Base-by-base conservation (phyloP, 2,113 vertebrate genomes). In the Zapus hudsonius region DNA sequence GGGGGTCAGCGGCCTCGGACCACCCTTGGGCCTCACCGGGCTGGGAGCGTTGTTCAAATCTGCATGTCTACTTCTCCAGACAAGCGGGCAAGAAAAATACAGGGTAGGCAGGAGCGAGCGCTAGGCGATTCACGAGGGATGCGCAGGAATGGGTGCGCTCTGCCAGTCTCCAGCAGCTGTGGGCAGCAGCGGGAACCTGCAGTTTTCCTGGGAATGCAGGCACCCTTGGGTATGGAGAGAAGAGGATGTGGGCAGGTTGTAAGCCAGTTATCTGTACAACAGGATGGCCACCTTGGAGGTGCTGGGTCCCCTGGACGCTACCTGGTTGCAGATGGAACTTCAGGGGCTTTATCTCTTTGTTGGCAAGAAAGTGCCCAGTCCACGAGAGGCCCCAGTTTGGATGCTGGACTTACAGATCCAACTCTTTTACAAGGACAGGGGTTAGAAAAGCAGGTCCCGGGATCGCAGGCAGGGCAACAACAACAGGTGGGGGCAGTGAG, bases 61-160 rank as follows among this genome's bases (percentile, higher is more conserved):
- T 87, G 88, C 74, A 96, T 96, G 83, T 15, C 82, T 94, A 61
- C 74, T 94, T 91, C 85, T 93, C 73, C 38, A 31, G 94, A 66
- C 81, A 93, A 95, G 70, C 44, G 8, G 74, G 90, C 93, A 73
- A 94, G 87, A 84, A 87, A 95, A 92, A 73, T 52, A 7, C 74
- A 66, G 40, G 31, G 86, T 81, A 78, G 93, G 82, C 91, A 80
- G 79, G 79, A 92, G 47, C n/a, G 0, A 74, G 82, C 36, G 44
- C 33, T 86, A 10, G 57, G 59, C 55, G 73, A 86, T 38, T n/a
- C 4, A 2, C 72, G 75, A 29, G 61, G 69, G 25, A 4, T 36
- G 42, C 12, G 1, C 33, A 83, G 47, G 52, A 85, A 92, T 38
- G 82, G 55, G 44, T 40, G 64, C n/a, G 20, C 22, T 27, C 22